These are phyloP conservation scores for Ptychoptera albimana DNA, from an alignment of 2,888 invertebrate genomes.

Conservation along the genomic window DNA sequence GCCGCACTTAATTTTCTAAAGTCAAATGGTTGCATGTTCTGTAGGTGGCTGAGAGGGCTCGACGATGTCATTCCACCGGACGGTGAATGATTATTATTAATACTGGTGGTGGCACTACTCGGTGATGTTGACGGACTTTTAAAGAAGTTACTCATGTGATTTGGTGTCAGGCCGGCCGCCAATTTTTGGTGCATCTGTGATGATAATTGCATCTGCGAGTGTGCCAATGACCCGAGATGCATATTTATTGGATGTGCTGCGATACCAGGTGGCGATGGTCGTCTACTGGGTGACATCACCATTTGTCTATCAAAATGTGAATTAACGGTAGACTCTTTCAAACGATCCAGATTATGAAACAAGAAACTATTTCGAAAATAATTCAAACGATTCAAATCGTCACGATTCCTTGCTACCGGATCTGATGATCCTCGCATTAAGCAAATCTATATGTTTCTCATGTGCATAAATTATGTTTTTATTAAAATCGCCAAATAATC, in stretches of 20 bases:
- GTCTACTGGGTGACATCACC: constrained; percentile 54
- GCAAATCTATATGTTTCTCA: no score
- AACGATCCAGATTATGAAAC: no score
- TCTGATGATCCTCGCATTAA: constrained; percentile 6
- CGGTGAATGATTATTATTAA: neutral
- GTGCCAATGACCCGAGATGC: constrained; percentile 26
- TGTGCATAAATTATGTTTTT: no score
- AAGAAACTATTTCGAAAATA: no score
- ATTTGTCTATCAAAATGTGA: constrained; percentile 14
- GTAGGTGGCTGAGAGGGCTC: constrained; percentile 72
- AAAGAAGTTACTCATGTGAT: constrained; percentile 21
- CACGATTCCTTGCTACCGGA: neutral
- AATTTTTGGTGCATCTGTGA: constrained; percentile 29
- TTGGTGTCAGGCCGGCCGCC: constrained; percentile 21
- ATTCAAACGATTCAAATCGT: no score
- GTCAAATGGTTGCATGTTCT: constrained; percentile 93
- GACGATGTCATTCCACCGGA: constrained; percentile 24
- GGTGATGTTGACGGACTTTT: constrained; percentile 23
- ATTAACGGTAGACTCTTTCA: no score
- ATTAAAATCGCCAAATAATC: no score
- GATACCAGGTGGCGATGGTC: constrained; percentile 43
- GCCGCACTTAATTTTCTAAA: constrained; percentile 53
- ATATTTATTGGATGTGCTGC: constrained; percentile 33
- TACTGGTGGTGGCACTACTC: constrained; percentile 7
- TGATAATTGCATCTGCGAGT: constrained; percentile 28